These are phyloP conservation scores for Phodopus roborovskii DNA, from an alignment of 2,113 vertebrate genomes.

Conservation along the genomic window DNA sequence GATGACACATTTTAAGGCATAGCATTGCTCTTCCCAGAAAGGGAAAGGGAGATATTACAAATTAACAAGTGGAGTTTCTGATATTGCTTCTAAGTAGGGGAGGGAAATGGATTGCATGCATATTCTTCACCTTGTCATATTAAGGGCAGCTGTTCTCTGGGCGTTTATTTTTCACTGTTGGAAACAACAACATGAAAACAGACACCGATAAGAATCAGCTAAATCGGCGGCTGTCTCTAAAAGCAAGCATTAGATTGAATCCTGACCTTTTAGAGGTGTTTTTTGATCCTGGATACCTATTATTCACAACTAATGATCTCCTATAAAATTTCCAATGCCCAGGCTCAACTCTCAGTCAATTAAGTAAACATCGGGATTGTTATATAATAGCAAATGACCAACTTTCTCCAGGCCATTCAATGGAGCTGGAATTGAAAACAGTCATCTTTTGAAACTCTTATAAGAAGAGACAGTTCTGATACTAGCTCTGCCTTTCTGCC, in stretches of 20 bases:
- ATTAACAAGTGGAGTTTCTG: conserved; percentile 9
- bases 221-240: conserved; percentile 6
- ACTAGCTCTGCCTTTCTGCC: background rate
- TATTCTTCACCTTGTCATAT: background rate
- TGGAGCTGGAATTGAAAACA: background rate
- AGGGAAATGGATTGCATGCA: background rate
- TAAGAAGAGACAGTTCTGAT: background rate
- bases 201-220: background rate
- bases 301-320: background rate
- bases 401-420: background rate
- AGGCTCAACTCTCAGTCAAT: background rate
- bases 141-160: background rate
- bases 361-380: background rate
- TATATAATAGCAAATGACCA: background rate
- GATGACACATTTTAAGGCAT: conserved; percentile 42
- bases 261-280: background rate
- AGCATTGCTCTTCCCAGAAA: conserved; percentile 20
- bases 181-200: conserved; percentile 23
- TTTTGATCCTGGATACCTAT: background rate
- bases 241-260: conserved; percentile 1
- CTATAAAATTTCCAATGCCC: background rate
- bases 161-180: conserved; percentile 29
- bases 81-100: background rate
- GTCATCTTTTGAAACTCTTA: background rate
- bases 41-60: conserved; percentile 27